Percentiles rank a stretch among this genome's conserved stretches.
Conservation (phyloP, 2,113 vertebrate species). For the Oxyruncus cristatus region DNA sequence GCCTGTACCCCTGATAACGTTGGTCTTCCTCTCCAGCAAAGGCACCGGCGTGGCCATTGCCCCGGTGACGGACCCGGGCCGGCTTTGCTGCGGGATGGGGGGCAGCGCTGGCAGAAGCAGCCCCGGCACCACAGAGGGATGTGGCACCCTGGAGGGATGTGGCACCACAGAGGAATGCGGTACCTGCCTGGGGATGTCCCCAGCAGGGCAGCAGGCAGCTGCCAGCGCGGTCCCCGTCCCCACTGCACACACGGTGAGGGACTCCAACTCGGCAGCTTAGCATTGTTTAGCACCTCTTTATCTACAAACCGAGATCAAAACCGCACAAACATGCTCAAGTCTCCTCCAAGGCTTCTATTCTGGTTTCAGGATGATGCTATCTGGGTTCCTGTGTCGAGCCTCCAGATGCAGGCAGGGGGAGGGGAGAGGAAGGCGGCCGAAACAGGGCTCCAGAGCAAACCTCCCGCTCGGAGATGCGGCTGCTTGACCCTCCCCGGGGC, state of each 20-base stretch:
- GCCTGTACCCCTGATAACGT: rapidly evolving
- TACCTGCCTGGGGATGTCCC: rapidly evolving
- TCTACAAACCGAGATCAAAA: constrained; percentile 61
- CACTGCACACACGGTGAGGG: not conserved
- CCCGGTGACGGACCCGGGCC: rapidly evolving
- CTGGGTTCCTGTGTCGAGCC: constrained; percentile 52
- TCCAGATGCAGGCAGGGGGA: constrained; percentile 42
- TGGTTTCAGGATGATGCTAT: constrained; percentile 68
- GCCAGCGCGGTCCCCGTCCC: not conserved
- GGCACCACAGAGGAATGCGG: not conserved
- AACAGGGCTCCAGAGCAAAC: not conserved
- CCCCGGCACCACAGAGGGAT: not conserved
- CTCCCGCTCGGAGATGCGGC: not conserved
- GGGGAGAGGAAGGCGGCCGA: not conserved
- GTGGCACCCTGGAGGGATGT: not conserved
- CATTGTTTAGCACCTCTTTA: constrained; percentile 52
- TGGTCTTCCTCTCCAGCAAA: not conserved
- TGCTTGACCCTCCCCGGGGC: not conserved
- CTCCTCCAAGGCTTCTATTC: constrained; percentile 62
- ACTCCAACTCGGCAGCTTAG: not conserved
- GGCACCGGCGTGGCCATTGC: rapidly evolving
- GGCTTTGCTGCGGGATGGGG: not conserved
- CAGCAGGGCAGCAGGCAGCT: not conserved
- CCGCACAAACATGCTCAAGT: not conserved
- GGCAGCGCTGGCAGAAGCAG: not conserved